Evolutionary conservation across 2,888 invertebrate genomes (phyloP), one percentile per base, ranked within the genome.

Genomic region (Nomada ruficornis): DNA sequence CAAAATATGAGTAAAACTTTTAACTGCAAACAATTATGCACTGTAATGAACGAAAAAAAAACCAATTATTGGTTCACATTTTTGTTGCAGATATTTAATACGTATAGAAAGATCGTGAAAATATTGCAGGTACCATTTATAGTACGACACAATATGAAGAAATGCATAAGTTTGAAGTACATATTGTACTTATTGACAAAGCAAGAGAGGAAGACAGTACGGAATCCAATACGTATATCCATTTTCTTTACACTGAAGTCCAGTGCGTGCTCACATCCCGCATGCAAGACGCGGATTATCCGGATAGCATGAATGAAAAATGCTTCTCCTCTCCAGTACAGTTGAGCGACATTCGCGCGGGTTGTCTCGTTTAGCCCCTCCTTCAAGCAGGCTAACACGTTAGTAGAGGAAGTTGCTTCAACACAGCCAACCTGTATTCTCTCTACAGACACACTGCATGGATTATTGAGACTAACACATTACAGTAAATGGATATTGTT

Each of bases 321-420:
- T 80, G 84, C 90, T 90, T 89, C 92, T 91, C 90, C 90, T 91
- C 89, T 91, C 89, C 89, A 88, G 90, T 89, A 86, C 90, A 87
- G 90, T 88, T 89, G 86, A 89, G 89, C 90, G 86, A 90, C 87
- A 91, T 93, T 93, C 93, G 93, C 93, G 93, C 93, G 93, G 93
- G 92, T 93, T 93, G 93, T 93, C 92, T 93, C 92, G 91, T 91
- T 91, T 89, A 91, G 93, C 93, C 93, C 93, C 93, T 93, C 93
- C 93, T 93, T 89, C 83, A 62, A 92, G 76, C 89, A 92, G 93
- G 92, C 77, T 62, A 90, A 47, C 88, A 92, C 81, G 83, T 73
- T 70, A 13, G 2, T 10, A 29, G 11, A 80, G 50, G 15, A 80
- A 78, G 70, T 55, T 67, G 42, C 18, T 29, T 3, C 15, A 62